Percentiles rank a stretch among this genome's conserved stretches.
These are phyloP conservation scores for Avahi laniger DNA, from an alignment of 2,797 vertebrate genomes.

Conservation along the genomic window DNA sequence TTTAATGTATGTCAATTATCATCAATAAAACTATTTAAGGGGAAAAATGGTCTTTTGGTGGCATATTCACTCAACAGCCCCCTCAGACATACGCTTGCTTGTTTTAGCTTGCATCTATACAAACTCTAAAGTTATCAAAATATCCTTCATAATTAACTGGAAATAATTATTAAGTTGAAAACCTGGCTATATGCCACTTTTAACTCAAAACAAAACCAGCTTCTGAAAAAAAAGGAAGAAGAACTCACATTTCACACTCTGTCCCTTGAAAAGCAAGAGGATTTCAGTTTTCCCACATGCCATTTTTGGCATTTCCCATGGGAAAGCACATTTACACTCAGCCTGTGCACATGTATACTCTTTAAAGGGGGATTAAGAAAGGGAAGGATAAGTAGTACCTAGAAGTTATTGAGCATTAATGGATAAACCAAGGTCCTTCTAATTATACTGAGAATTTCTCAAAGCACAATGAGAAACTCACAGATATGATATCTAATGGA, in stretches of 20 bases:
- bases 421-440: not conserved
- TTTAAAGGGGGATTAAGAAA: not conserved
- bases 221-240: not conserved
- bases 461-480: conserved; percentile 18
- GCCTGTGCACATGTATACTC: not conserved
- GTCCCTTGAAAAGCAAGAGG: conserved; percentile 1
- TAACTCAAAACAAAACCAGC: conserved; percentile 19
- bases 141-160: not conserved
- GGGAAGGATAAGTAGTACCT: not conserved
- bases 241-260: not conserved
- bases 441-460: not conserved
- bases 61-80: not conserved
- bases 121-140: conserved; percentile 8
- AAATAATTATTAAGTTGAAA: conserved; percentile 44
- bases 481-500: not conserved
- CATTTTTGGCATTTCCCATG: not conserved
- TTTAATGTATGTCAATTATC: not conserved
- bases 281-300: not conserved
- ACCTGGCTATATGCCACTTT: not conserved
- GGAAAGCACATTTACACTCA: conserved; percentile 26
- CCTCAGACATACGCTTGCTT: not conserved
- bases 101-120: conserved; percentile 40
- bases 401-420: not conserved
- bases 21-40: not conserved
- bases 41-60: not conserved